Percentiles rank a stretch among this genome's conserved stretches.
These are phyloP conservation scores for Zygothrica quintamaculata DNA, from an alignment of 2,888 invertebrate genomes.

Conservation along the genomic window DNA sequence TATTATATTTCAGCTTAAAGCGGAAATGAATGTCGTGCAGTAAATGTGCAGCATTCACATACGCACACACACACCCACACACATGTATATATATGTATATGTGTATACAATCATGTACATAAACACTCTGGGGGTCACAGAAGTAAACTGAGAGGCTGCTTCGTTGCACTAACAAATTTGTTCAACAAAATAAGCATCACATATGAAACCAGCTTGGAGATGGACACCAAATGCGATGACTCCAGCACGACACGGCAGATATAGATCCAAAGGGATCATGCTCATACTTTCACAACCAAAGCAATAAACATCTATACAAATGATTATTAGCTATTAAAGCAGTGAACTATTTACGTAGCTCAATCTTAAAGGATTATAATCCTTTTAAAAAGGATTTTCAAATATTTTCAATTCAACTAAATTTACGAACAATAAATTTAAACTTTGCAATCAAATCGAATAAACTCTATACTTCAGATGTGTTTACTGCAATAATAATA, in stretches of 20 bases:
- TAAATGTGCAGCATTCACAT: slow-evolving; percentile 35
- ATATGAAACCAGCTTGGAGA: slow-evolving; percentile 8
- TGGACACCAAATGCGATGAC: not conserved
- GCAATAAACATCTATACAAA: too few species aligned
- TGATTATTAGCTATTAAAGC: too few species aligned
- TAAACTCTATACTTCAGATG: too few species aligned
- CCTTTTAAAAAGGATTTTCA: too few species aligned
- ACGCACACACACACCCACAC: slow-evolving; percentile 4
- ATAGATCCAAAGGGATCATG: too few species aligned
- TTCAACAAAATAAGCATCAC: slow-evolving; percentile 15
- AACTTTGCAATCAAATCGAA: too few species aligned
- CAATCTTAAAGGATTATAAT: too few species aligned
- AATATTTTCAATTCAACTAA: too few species aligned
- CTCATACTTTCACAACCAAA: too few species aligned
- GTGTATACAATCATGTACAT: slow-evolving; percentile 3
- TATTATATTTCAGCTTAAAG: slow-evolving; percentile 62
- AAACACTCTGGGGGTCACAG: slow-evolving; percentile 9
- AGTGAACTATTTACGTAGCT: too few species aligned
- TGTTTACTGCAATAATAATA: too few species aligned
- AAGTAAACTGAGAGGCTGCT: slow-evolving; percentile 3
- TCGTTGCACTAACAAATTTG: slow-evolving; percentile 27
- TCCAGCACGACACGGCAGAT: not conserved
- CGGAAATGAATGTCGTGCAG: slow-evolving; percentile 65
- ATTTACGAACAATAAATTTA: too few species aligned
- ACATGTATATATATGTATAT: slow-evolving; percentile 10